A percentile compares a stretch with the other conserved stretches of the same genome.
Conservation (phyloP, 2,797 vertebrate genomes). For the Loriculus beryllinus region DNA sequence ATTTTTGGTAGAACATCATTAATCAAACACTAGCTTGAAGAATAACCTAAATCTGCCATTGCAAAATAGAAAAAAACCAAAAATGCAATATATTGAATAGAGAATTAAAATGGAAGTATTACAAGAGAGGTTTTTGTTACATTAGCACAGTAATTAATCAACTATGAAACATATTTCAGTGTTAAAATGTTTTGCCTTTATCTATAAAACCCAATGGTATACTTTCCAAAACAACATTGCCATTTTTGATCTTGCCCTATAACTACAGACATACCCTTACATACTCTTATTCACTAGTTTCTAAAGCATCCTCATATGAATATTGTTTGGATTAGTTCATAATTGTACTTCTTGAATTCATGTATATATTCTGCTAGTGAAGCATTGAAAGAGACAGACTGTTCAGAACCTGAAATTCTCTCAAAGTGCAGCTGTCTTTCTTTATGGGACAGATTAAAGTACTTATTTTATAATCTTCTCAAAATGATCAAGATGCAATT, state of each 20-base stretch:
- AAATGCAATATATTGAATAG: rapidly evolving
- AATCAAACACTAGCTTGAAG: neutral
- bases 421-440: neutral
- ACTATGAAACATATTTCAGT: neutral
- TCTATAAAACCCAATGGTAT: neutral
- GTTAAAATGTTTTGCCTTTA: neutral
- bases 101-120: neutral
- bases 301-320: neutral
- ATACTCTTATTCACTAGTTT: neutral
- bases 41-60: neutral
- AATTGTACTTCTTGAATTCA: neutral
- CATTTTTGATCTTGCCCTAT: neutral
- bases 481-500: neutral
- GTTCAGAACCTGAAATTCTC: neutral
- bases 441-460: neutral
- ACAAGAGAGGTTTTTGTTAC: neutral
- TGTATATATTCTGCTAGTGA: neutral
- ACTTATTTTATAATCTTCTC: neutral
- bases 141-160: neutral
- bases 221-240: neutral
- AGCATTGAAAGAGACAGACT: neutral
- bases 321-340: neutral
- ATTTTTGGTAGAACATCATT: neutral
- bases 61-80: neutral
- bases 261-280: neutral